Evolutionary conservation across 2,113 vertebrate species (phyloP).

Genomic region (Centrocercus urophasianus): DNA sequence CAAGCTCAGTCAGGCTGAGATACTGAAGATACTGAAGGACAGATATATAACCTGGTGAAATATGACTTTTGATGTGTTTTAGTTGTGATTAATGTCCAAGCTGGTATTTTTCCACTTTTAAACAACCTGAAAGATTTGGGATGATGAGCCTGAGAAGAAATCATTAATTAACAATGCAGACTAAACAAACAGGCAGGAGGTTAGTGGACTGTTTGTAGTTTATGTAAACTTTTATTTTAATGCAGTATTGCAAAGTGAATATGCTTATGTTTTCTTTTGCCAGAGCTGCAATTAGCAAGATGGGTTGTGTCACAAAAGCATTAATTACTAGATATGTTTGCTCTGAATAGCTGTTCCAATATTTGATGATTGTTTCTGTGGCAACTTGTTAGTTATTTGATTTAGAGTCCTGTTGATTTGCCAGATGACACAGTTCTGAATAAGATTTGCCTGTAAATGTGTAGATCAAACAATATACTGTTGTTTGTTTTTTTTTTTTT

Average conservation of each 20-base stretch:
- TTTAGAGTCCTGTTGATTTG: constrained; percentile 29
- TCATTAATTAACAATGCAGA: constrained; percentile 19
- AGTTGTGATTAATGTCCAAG: background rate
- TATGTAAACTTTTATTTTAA: constrained; percentile 55
- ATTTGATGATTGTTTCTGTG: constrained; percentile 61
- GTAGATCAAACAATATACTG: background rate
- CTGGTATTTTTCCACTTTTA: constrained; percentile 18
- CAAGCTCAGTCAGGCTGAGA: background rate
- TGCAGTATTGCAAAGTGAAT: constrained; percentile 5
- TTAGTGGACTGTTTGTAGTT: constrained; percentile 44
- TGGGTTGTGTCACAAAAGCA: constrained; percentile 57
- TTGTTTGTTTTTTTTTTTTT: background rate
- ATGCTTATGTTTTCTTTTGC: constrained; percentile 22
- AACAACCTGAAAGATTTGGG: constrained; percentile 3
- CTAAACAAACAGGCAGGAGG: constrained; percentile 28
- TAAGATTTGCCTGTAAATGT: background rate
- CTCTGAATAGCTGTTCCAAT: constrained; percentile 49
- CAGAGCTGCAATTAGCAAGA: constrained; percentile 64
- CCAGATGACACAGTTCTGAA: constrained; percentile 27
- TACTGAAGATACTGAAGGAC: background rate
- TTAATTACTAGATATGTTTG: constrained; percentile 69
- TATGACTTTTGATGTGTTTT: background rate
- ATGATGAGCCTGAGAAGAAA: constrained; percentile 18
- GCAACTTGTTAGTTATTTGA: constrained; percentile 65
- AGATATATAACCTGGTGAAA: background rate